Conservation (phyloP, 2,888 invertebrate genomes). For the Melieria omissa region DNA sequence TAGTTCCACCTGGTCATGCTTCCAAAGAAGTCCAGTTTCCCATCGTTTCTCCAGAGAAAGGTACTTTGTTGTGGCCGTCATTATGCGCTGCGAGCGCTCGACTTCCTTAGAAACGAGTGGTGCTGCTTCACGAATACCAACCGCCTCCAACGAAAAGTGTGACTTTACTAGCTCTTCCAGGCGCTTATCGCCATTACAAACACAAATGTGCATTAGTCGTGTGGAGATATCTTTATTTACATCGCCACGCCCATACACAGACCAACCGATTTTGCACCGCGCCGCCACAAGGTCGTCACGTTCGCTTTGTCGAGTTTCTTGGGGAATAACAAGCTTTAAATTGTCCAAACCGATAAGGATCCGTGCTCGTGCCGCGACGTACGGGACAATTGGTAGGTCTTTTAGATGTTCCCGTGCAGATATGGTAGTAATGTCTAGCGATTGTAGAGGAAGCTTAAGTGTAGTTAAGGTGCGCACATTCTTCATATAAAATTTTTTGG, state of each 20-base stretch:
- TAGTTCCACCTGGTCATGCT: constrained; percentile 17
- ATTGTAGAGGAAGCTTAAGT: constrained; percentile 32
- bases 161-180: constrained; percentile 37
- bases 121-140: constrained; percentile 22
- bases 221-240: constrained; percentile 6
- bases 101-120: constrained; percentile 36
- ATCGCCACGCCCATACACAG: constrained; percentile 33
- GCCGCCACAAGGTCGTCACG: constrained; percentile 31
- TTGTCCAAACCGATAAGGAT: constrained; percentile 33
- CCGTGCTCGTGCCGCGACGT: constrained; percentile 15
- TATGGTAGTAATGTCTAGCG: constrained; percentile 17
- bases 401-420: constrained; percentile 19
- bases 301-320: constrained; percentile 7
- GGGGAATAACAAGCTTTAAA: constrained; percentile 24
- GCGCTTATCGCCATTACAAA: constrained; percentile 26
- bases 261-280: constrained; percentile 38
- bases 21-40: constrained; percentile 38
- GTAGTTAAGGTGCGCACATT: constrained; percentile 35
- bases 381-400: constrained; percentile 29
- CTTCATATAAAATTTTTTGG: constrained; percentile 22
- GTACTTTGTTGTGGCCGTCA: constrained; percentile 33
- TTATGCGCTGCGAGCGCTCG: constrained; percentile 32
- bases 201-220: constrained; percentile 35
- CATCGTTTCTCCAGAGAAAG: constrained; percentile 26
- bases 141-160: constrained; percentile 37